A percentile compares a stretch with the other conserved stretches of the same genome.
phyloP scores from a whole-genome alignment of 2,797 vertebrate genomes.

The Petrocephalus sullivani region DNA sequence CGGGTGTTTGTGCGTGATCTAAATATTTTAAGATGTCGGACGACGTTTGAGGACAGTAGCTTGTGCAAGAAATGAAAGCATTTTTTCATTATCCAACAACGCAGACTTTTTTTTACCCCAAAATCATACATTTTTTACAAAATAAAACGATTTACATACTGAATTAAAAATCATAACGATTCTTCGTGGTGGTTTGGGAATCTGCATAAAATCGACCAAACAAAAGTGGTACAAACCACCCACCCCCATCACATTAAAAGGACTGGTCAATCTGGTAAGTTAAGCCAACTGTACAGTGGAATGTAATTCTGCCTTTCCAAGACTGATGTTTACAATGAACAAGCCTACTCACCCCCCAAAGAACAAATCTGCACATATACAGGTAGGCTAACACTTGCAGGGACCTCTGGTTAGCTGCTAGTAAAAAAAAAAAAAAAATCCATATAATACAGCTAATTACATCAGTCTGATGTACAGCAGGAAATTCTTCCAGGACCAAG shows the following conservation, averaged over 20 bases:
- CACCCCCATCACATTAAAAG: not conserved
- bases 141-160: conserved; percentile 19
- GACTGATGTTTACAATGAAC: not conserved
- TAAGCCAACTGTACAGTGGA: not conserved
- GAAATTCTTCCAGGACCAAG: not conserved
- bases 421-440: conserved; percentile 5
- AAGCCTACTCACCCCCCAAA: not conserved
- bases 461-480: not conserved
- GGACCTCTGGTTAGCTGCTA: conserved; percentile 1
- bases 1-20: not conserved
- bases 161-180: not conserved
- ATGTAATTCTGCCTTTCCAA: not conserved
- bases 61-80: not conserved
- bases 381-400: conserved; percentile 29
- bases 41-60: not conserved
- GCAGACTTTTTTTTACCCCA: not conserved
- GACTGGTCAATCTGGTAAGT: not conserved
- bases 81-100: not conserved
- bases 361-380: not conserved
- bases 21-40: not conserved
- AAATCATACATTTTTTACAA: not conserved
- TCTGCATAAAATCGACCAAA: not conserved
- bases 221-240: not conserved
- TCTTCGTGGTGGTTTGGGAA: not conserved
- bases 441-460: conserved; percentile 9